A percentile compares a stretch with the other conserved stretches of the same genome.
Conservation (phyloP, 1,140 invertebrate species). For the Galleria mellonella region DNA sequence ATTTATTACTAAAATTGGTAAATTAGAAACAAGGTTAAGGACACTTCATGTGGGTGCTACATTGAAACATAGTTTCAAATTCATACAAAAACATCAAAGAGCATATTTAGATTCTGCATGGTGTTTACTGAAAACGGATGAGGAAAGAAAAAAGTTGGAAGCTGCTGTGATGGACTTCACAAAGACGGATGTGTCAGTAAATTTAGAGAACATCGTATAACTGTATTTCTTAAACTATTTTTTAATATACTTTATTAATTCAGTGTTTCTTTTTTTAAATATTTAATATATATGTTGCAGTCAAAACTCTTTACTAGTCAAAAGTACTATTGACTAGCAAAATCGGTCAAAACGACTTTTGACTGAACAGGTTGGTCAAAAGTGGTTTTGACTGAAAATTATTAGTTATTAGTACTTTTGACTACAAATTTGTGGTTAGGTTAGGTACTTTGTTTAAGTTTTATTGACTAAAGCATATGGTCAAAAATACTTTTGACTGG, state of each 20-base stretch:
- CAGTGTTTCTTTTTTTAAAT: too few species aligned
- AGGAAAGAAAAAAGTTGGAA: conserved; percentile 72
- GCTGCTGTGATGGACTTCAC: conserved; percentile 73
- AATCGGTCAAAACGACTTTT: too few species aligned
- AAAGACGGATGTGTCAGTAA: conserved; percentile 53
- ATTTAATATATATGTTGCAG: too few species aligned
- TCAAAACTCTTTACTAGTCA: too few species aligned
- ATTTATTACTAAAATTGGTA: conserved; percentile 78
- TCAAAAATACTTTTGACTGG: too few species aligned
- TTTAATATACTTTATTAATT: conserved; percentile 1
- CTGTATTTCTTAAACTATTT: conserved; percentile 24
- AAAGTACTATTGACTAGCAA: too few species aligned
- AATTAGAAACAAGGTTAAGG: conserved; percentile 76
- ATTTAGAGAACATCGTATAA: conserved; percentile 33
- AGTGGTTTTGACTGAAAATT: too few species aligned
- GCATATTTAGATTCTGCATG: conserved; percentile 75
- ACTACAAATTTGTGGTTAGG: too few species aligned
- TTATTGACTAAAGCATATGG: too few species aligned
- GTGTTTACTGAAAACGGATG: conserved; percentile 74
- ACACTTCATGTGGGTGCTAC: conserved; percentile 85
- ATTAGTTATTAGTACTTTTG: too few species aligned
- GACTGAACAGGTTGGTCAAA: too few species aligned
- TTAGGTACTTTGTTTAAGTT: too few species aligned
- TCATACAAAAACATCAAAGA: conserved; percentile 80
- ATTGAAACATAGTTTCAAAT: conserved; percentile 84